Percentiles rank a stretch among this genome's conserved stretches.
These are phyloP conservation scores for Malurus leucopterus DNA, from an alignment of 2,797 vertebrate species.

Conservation along the genomic window DNA sequence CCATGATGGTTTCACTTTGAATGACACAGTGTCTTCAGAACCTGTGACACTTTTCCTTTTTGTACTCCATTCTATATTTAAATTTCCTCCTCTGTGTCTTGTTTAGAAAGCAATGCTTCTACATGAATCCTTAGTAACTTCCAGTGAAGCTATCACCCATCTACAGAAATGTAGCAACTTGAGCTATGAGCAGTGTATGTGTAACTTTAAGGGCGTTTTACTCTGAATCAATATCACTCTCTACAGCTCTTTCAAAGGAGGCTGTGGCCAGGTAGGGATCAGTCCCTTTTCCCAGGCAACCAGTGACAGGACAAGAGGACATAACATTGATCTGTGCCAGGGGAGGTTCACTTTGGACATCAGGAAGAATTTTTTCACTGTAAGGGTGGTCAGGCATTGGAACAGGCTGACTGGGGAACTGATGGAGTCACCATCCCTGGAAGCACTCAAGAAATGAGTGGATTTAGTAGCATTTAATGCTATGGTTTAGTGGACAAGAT, in stretches of 20 bases:
- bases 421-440: not conserved
- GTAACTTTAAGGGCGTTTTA: not conserved
- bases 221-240: not conserved
- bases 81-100: not conserved
- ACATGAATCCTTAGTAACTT: not conserved
- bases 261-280: not conserved
- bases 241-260: not conserved
- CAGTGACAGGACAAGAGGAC: not conserved
- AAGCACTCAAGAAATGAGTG: not conserved
- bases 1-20: not conserved
- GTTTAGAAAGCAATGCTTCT: not conserved
- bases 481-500: not conserved
- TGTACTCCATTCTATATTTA: not conserved
- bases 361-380: not conserved
- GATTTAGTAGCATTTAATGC: not conserved
- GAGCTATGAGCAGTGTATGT: not conserved
- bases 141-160: not conserved
- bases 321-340: not conserved
- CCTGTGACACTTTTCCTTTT: not conserved
- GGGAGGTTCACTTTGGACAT: not conserved
- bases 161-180: not conserved
- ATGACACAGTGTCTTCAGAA: not conserved
- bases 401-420: not conserved
- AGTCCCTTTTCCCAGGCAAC: not conserved
- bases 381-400: not conserved